phyloP scores from a whole-genome alignment of 2,113 vertebrate genomes.

The Scytalopus superciliaris region DNA sequence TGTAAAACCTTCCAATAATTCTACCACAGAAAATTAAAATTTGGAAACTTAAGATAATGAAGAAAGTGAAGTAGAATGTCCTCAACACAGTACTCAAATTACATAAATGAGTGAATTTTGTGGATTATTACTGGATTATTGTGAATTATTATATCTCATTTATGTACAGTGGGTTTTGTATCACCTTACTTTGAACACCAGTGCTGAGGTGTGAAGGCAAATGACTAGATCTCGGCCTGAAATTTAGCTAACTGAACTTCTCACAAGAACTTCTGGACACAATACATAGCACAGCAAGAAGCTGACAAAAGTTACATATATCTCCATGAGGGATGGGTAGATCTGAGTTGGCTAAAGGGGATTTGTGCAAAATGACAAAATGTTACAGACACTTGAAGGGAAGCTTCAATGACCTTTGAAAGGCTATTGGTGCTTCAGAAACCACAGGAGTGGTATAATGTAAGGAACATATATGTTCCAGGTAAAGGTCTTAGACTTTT shows the following conservation, averaged over 20 bases:
- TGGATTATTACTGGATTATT: not conserved
- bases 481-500: not conserved
- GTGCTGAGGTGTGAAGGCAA: not conserved
- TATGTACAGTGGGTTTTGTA: not conserved
- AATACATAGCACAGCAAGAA: not conserved
- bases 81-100: not conserved
- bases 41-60: not conserved
- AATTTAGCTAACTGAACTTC: not conserved
- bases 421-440: not conserved
- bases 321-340: not conserved
- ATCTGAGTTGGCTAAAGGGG: fast-evolving
- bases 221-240: not conserved
- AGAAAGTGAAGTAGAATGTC: not conserved
- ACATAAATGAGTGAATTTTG: not conserved
- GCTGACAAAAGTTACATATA: not conserved
- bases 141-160: not conserved
- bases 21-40: not conserved
- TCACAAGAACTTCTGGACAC: not conserved
- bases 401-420: not conserved
- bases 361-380: not conserved
- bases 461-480: not conserved
- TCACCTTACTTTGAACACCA: not conserved
- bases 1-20: not conserved
- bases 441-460: not conserved
- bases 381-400: not conserved